Base-by-base conservation (phyloP, 2,113 vertebrate species). In the Saguinus midas region DNA sequence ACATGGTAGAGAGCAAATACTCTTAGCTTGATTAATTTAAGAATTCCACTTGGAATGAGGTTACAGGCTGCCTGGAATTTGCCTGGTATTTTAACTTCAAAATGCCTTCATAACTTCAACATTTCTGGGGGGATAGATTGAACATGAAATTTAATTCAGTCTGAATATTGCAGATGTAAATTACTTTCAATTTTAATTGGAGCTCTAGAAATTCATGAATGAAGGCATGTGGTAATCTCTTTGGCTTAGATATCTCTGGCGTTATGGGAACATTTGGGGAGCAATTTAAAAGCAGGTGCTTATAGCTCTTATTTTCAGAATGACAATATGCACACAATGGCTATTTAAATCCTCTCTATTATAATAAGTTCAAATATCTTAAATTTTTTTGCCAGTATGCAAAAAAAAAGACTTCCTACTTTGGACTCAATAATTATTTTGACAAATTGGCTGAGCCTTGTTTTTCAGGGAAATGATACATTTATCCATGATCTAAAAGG, bases 381-480 rank as follows among this genome's bases (percentile, higher is more conserved):
- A 91, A 95, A 92, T 95, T 43, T 43, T 43, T 43, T 43, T 43
- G 43, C 13, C n/a, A 83, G 87, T 61, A 61, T 45, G 20, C 4
- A 83, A 40, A 55, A 80, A 76, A 79, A 92, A 87, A 45, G 12
- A 29, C 91, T 93, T 91, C 61, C 79, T 89, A 94, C 91, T 97
- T 96, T 87, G 68, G 87, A 87, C 70, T 52, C 70, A 90, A 40
- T 97, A 32, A 78, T 97, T 98, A 78, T 97, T 98, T 96, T 97
- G 97, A 96, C 92, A 97, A 98, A 98, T 84, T 96, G 95, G 76
- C 96, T 68, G 12, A 64, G 78, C 20, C 37, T 97, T 95, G 57
- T 97, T 97, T 98, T 96, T 86, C 86, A 94, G 94, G 88, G 64
- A 98, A 93, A 70, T 93, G 96, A 70, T 98, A 97, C 66, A 61